These are phyloP conservation scores for Elgaria multicarinata DNA, from an alignment of 2,113 vertebrate genomes.

Conservation along the genomic window DNA sequence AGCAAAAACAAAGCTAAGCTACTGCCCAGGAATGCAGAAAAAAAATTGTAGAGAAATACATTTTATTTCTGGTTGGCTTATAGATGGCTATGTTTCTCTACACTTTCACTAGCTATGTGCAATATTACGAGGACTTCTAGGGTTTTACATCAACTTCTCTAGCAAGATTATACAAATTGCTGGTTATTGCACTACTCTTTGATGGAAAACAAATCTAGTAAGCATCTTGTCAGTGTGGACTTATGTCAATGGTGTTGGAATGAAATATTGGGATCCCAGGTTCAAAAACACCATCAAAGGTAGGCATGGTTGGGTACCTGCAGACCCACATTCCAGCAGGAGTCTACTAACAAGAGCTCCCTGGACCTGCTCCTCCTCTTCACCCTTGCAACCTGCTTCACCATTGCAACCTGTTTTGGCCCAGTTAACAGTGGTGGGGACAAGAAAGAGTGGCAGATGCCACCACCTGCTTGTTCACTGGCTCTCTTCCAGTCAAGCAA, in stretches of 20 bases:
- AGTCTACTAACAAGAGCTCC: too few relatives aligned
- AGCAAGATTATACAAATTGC: conserved; percentile 71
- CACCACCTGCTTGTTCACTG: too few relatives aligned
- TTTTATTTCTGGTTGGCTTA: conserved; percentile 63
- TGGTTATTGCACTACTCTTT: conserved; percentile 56
- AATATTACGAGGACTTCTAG: conserved; percentile 70
- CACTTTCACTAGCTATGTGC: conserved; percentile 72
- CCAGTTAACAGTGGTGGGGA: too few relatives aligned
- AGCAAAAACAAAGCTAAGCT: conserved; percentile 58
- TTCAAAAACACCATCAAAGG: background rate
- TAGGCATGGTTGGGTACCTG: too few relatives aligned
- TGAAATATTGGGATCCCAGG: background rate
- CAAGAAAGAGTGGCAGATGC: too few relatives aligned
- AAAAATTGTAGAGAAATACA: conserved; percentile 65
- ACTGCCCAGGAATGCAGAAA: conserved; percentile 71
- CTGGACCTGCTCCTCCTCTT: too few relatives aligned
- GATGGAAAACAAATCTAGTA: conserved; percentile 55
- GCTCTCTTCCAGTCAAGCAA: too few relatives aligned
- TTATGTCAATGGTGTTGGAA: background rate
- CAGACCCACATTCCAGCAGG: too few relatives aligned
- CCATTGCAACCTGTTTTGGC: too few relatives aligned
- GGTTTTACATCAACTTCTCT: conserved; percentile 66
- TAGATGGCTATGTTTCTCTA: conserved; percentile 65
- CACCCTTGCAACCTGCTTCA: too few relatives aligned
- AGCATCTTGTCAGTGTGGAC: conserved; percentile 38